These are phyloP conservation scores for Drosophila quinaria DNA, from an alignment of 2,888 invertebrate species.

Conservation along the genomic window DNA sequence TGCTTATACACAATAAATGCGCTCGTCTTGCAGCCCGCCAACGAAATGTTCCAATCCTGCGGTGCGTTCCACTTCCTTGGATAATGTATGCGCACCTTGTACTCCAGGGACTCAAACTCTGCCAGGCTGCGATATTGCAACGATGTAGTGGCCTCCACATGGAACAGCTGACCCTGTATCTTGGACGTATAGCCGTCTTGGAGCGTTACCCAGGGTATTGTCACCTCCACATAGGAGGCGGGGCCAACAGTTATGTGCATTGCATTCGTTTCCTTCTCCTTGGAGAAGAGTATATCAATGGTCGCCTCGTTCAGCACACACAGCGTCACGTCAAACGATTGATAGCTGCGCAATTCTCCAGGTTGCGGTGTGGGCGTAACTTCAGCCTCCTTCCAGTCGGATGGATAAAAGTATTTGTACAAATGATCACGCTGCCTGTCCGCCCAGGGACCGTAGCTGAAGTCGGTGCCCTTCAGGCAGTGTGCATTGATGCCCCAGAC, in stretches of 20 bases:
- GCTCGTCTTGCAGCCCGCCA: constrained; percentile 97
- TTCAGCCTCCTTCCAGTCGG: constrained; percentile 92
- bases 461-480: constrained; percentile 96
- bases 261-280: constrained; percentile 96
- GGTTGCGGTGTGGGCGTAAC: constrained; percentile 93
- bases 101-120: constrained; percentile 97
- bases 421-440: constrained; percentile 98
- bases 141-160: constrained; percentile 98
- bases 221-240: constrained; percentile 98
- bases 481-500: constrained; percentile 98
- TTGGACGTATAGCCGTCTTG: constrained; percentile 95
- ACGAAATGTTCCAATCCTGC: constrained; percentile 96
- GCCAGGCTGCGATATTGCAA: constrained; percentile 96
- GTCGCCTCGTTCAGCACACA: constrained; percentile 97
- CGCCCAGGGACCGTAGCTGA: constrained; percentile 99
- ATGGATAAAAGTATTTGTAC: constrained; percentile 98
- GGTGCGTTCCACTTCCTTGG: constrained; percentile 98
- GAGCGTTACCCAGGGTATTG: constrained; percentile 96
- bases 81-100: constrained; percentile 92
- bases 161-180: constrained; percentile 96
- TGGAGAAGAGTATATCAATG: constrained; percentile 98
- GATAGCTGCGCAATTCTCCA: constrained; percentile 94
- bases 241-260: constrained; percentile 97
- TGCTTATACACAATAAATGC: constrained; percentile 97
- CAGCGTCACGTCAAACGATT: constrained; percentile 96